These are phyloP conservation scores for Spisula solida DNA, from an alignment of 2,888 invertebrate genomes.

Conservation along the genomic window DNA sequence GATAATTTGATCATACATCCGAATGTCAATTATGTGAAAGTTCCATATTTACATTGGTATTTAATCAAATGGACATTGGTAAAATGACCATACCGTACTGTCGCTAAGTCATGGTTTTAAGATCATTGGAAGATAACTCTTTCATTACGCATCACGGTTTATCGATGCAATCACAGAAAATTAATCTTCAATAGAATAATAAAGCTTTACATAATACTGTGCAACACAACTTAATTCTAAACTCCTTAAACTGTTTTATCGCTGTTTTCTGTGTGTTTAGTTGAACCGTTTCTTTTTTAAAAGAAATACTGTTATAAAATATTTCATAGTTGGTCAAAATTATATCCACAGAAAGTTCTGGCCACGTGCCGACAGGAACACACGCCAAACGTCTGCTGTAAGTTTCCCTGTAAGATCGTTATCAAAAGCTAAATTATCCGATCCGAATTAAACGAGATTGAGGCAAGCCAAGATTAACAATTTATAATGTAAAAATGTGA, in stretches of 20 bases:
- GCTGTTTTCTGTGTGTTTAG: neutral
- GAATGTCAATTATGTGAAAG: too few species aligned
- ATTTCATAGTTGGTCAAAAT: neutral
- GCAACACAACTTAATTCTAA: too few species aligned
- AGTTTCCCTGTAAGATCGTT: neutral
- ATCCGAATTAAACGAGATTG: neutral
- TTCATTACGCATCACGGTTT: too few species aligned
- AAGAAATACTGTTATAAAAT: neutral
- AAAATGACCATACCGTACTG: neutral
- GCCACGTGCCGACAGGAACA: neutral
- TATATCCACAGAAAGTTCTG: neutral
- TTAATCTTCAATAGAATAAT: too few species aligned
- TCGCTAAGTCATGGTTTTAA: too few species aligned
- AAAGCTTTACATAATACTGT: too few species aligned
- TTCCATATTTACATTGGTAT: too few species aligned
- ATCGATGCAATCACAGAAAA: too few species aligned
- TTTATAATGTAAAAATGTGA: neutral
- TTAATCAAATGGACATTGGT: too few species aligned
- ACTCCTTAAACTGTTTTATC: too few species aligned
- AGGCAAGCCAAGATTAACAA: conserved; percentile 8
- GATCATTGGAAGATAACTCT: too few species aligned
- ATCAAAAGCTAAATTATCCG: neutral
- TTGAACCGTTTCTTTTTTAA: neutral
- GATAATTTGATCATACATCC: too few species aligned
- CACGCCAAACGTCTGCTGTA: neutral